Evolutionary conservation across 2,113 vertebrate species (phyloP).

Genomic region (Anas platyrhynchos): DNA sequence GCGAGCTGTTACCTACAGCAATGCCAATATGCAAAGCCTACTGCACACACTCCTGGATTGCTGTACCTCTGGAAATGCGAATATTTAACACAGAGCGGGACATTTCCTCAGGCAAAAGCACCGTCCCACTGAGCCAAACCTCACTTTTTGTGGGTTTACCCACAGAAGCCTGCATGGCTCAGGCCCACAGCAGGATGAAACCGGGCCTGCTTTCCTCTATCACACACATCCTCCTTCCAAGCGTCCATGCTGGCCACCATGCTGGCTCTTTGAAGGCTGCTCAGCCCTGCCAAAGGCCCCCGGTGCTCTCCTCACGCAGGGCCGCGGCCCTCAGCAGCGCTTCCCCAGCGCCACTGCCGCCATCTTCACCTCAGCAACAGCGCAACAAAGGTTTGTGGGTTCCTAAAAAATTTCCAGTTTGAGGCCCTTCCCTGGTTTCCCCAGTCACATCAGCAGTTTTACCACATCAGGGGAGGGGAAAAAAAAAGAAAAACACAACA

Average conservation of each 20-base stretch:
- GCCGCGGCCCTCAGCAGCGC: neutral
- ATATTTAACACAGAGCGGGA: neutral
- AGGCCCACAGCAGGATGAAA: neutral
- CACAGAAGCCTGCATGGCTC: neutral
- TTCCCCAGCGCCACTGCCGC: neutral
- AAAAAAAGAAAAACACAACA: neutral
- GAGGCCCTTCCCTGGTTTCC: neutral
- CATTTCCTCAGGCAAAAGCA: neutral
- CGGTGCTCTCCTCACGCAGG: neutral
- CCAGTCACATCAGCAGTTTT: slow-evolving; percentile 7
- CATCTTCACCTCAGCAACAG: neutral
- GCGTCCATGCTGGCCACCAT: too few relatives aligned
- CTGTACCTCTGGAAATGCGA: neutral
- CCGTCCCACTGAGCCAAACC: neutral
- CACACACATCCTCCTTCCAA: fast-evolving
- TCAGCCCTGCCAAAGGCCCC: neutral
- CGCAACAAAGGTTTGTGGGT: neutral
- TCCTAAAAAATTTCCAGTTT: neutral
- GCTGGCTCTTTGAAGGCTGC: neutral
- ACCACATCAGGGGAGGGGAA: neutral
- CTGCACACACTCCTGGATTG: fast-evolving
- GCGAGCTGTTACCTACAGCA: slow-evolving; percentile 19
- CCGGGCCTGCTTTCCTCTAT: fast-evolving
- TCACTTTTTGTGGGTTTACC: fast-evolving
- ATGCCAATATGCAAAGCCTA: neutral